Conservation (phyloP, 1,140 invertebrate genomes). For the Metopolophium dirhodum region DNA sequence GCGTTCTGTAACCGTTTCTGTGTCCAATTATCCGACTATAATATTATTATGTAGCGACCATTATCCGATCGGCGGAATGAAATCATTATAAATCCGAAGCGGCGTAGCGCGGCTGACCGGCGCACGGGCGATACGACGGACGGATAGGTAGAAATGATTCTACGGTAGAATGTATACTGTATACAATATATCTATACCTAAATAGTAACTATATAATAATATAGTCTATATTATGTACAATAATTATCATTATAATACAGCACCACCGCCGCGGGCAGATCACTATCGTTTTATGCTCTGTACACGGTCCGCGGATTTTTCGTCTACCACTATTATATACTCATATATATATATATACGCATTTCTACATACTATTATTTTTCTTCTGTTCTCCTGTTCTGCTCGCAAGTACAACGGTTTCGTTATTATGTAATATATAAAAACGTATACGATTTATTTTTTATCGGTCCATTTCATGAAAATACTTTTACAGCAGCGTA, state of each 20-base stretch:
- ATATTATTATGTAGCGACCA: not conserved
- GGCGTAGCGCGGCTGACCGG: not conserved
- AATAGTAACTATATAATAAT: not conserved
- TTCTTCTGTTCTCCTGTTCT: not conserved
- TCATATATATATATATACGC: not conserved
- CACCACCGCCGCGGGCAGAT: conserved; percentile 21
- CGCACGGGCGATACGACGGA: not conserved
- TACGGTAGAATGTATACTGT: not conserved
- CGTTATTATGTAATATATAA: not conserved
- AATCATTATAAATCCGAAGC: conserved; percentile 16
- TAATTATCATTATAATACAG: not conserved
- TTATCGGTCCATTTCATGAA: not conserved
- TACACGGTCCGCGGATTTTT: conserved; percentile 41
- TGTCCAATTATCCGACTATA: conserved; percentile 5
- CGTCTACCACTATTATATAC: not conserved
- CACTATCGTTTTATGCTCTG: not conserved
- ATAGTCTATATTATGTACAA: not conserved
- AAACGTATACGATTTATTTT: not conserved
- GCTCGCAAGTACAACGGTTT: not conserved
- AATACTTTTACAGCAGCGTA: not conserved
- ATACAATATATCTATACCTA: not conserved
- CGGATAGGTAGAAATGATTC: not conserved
- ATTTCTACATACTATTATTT: not conserved
- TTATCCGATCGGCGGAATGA: conserved; percentile 9
- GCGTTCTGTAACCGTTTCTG: not conserved